A percentile compares a stretch with the other conserved stretches of the same genome.
These are phyloP conservation scores for Peromyscus attwateri DNA, from an alignment of 2,797 vertebrate genomes.

Conservation along the genomic window DNA sequence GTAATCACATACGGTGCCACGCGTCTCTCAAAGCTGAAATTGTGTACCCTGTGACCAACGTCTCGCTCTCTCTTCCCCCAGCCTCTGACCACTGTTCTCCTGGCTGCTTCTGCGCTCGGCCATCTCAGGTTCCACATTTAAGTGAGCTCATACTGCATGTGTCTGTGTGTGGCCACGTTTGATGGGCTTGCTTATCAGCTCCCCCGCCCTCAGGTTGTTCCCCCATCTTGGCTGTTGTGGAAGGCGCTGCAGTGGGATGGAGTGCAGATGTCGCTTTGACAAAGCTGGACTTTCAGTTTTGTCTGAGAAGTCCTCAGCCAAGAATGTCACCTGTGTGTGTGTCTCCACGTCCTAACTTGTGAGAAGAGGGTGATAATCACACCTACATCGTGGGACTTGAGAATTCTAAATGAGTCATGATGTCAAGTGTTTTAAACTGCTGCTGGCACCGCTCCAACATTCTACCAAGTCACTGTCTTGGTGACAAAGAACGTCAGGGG, in stretches of 20 bases:
- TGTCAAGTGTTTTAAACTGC: background rate
- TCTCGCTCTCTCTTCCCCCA: background rate
- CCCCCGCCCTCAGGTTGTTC: background rate
- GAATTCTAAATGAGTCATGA: background rate
- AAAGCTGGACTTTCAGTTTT: background rate
- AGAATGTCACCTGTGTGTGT: background rate
- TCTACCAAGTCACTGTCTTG: too few relatives aligned
- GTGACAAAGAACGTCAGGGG: background rate
- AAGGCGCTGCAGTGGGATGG: background rate
- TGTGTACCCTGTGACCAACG: background rate
- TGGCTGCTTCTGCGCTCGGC: background rate
- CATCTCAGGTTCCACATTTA: background rate
- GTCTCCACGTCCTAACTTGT: background rate
- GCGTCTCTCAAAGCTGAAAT: background rate
- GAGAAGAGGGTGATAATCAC: background rate
- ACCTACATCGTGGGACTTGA: background rate
- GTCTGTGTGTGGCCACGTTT: background rate
- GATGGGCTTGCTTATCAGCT: too few relatives aligned
- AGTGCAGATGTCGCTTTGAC: background rate
- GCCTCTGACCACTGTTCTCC: background rate
- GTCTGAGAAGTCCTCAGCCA: background rate
- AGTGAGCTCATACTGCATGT: background rate
- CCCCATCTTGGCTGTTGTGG: background rate
- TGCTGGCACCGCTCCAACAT: background rate
- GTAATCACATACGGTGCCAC: background rate